Evolutionary conservation across 2,888 invertebrate genomes (phyloP).

Genomic region (Bruchidius siliquastri): DNA sequence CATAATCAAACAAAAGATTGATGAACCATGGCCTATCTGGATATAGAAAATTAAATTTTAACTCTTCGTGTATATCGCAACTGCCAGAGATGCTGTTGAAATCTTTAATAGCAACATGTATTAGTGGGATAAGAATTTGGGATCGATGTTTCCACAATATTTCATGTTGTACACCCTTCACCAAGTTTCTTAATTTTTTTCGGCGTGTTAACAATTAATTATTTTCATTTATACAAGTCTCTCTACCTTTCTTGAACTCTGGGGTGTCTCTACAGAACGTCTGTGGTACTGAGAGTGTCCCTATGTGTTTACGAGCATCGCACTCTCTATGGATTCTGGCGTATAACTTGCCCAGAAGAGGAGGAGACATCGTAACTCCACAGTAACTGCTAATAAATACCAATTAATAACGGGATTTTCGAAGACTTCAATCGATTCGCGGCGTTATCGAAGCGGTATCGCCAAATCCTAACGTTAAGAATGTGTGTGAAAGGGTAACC

Average conservation of each 20-base stretch:
- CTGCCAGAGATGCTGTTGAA: no score
- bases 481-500: background rate
- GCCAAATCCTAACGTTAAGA: background rate
- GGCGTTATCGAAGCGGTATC: background rate
- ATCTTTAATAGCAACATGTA: no score
- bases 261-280: background rate
- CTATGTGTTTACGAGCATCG: background rate
- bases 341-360: background rate
- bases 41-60: no score
- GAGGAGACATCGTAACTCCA: slow-evolving; percentile 4
- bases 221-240: no score
- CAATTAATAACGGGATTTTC: slow-evolving; percentile 2
- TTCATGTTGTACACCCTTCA: no score
- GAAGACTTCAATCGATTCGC: background rate
- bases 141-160: no score
- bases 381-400: slow-evolving; percentile 6
- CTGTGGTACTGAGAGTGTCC: background rate
- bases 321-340: background rate
- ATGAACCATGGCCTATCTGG: no score
- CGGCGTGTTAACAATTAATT: no score
- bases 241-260: background rate
- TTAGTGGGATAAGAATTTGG: no score
- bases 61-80: no score
- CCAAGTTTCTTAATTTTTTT: no score
- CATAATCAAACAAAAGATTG: no score